These are phyloP conservation scores for Euborellia annulipes DNA, from an alignment of 1,140 invertebrate genomes.

Conservation along the genomic window DNA sequence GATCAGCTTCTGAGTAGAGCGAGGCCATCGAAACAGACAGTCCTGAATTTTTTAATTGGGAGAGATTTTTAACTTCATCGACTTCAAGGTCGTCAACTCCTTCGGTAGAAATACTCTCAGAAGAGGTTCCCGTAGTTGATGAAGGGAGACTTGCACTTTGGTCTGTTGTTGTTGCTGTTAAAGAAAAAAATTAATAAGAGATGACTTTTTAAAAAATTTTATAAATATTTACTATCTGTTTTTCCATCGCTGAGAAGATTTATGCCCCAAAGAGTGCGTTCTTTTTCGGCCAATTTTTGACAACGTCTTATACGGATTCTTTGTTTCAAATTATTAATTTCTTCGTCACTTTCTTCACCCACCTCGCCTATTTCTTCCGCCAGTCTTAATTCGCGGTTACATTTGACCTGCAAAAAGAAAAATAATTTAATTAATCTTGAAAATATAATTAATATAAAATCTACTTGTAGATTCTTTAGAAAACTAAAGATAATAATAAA, in stretches of 20 bases:
- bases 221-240: slow-evolving; percentile 36
- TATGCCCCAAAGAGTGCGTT: slow-evolving; percentile 14
- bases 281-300: slow-evolving; percentile 34
- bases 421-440: not conserved
- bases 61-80: slow-evolving; percentile 29
- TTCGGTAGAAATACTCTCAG: slow-evolving; percentile 33
- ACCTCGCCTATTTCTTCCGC: slow-evolving; percentile 32
- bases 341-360: slow-evolving; percentile 47
- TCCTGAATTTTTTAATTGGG: slow-evolving; percentile 27
- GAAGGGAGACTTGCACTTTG: slow-evolving; percentile 34
- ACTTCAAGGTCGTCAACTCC: slow-evolving; percentile 36
- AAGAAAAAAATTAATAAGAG: slow-evolving; percentile 10
- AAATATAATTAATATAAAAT: not conserved
- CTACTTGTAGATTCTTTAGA: not conserved
- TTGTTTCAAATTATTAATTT: slow-evolving; percentile 47
- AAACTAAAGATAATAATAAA: not conserved
- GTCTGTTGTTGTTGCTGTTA: slow-evolving; percentile 31
- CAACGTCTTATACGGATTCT: slow-evolving; percentile 39
- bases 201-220: not conserved
- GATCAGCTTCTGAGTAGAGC: slow-evolving; percentile 40
- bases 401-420: slow-evolving; percentile 27
- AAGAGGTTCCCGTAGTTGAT: slow-evolving; percentile 30
- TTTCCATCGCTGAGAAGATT: slow-evolving; percentile 33
- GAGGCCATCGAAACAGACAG: slow-evolving; percentile 45
- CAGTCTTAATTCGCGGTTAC: slow-evolving; percentile 25